These are phyloP conservation scores for Caenorhabditis doughertyi DNA, from an alignment of 2,888 invertebrate genomes.

Conservation along the genomic window DNA sequence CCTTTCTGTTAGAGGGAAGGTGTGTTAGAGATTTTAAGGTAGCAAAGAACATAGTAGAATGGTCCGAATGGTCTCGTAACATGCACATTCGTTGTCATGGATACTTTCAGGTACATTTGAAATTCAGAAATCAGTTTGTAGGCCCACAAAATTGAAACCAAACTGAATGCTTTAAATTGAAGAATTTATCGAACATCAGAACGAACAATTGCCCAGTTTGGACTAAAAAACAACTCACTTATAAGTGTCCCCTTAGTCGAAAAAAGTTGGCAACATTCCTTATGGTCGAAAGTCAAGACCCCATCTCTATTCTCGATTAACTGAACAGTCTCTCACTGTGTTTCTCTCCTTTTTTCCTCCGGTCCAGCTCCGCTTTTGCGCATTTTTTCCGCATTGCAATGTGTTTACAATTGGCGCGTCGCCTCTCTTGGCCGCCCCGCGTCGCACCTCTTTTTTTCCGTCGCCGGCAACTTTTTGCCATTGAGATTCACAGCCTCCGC, in stretches of 20 bases:
- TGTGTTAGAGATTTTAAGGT: no score
- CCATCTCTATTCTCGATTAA: slow-evolving; percentile 7
- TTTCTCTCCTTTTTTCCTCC: slow-evolving; percentile 8
- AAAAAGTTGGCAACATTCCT: slow-evolving; percentile 38
- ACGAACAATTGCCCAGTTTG: neutral
- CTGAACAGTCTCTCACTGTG: slow-evolving; percentile 18
- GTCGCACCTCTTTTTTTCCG: slow-evolving; percentile 43
- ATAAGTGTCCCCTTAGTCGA: neutral
- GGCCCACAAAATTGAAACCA: no score
- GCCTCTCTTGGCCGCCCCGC: neutral
- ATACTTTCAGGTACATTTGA: no score
- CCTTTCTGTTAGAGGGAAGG: no score
- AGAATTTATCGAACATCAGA: no score
- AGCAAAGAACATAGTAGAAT: no score
- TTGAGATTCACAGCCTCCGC: slow-evolving; percentile 44
- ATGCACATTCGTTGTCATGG: no score
- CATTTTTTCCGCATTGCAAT: slow-evolving; percentile 48
- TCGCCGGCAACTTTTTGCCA: slow-evolving; percentile 60
- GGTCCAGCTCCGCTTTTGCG: slow-evolving; percentile 44
- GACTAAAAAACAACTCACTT: slow-evolving; percentile 11
- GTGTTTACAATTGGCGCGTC: slow-evolving; percentile 45
- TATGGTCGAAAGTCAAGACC: slow-evolving; percentile 45
- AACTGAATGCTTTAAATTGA: no score
- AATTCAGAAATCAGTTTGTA: no score
- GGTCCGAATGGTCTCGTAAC: no score